Percentiles rank a stretch among this genome's conserved stretches.
Conservation (phyloP, 2,797 vertebrate species). For the Pipistrellus pygmaeus region DNA sequence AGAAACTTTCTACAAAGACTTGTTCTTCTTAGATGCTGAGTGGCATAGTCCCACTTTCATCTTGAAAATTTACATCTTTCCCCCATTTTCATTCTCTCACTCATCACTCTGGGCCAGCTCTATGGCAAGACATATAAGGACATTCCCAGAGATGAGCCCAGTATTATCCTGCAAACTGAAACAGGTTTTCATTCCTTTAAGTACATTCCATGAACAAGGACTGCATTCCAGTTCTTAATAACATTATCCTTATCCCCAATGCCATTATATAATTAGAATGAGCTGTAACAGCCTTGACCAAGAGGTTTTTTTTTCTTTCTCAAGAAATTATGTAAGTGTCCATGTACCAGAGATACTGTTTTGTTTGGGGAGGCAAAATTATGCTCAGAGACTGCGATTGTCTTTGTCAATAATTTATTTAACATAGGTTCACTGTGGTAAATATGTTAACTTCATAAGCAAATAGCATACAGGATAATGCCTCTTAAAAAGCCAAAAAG, state of each 20-base stretch:
- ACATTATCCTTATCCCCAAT: neutral
- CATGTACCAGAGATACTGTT: slow-evolving; percentile 19
- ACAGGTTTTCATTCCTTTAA: neutral
- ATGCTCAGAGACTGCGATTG: neutral
- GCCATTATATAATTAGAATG: slow-evolving; percentile 31
- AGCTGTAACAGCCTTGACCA: neutral
- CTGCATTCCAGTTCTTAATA: neutral
- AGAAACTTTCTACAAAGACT: neutral
- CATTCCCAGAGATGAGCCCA: neutral
- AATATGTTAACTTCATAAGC: neutral
- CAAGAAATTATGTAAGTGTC: slow-evolving; percentile 24
- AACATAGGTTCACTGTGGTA: neutral
- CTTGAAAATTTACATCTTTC: neutral
- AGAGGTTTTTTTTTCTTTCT: neutral
- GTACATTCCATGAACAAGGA: neutral
- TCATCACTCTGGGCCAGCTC: neutral
- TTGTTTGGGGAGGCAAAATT: neutral
- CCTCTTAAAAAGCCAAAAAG: neutral
- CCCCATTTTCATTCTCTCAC: neutral
- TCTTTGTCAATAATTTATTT: neutral
- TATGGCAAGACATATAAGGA: neutral
- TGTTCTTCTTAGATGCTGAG: neutral
- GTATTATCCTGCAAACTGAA: neutral
- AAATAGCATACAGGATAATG: neutral
- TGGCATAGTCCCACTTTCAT: neutral